These are phyloP conservation scores for Bugula neritina DNA, from an alignment of 2,888 invertebrate species.

Conservation along the genomic window DNA sequence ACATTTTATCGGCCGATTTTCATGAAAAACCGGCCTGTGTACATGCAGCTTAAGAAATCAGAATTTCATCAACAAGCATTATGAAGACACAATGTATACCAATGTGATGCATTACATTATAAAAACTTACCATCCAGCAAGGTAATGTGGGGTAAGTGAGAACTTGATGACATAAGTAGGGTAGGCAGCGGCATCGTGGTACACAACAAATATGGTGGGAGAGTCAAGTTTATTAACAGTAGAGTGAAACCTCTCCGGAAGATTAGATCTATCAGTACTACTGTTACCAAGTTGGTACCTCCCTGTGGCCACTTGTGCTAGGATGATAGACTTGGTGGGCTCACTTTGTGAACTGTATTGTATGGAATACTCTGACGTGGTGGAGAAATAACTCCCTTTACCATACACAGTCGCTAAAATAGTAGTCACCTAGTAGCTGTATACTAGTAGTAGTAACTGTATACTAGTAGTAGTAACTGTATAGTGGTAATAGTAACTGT, in stretches of 20 bases:
- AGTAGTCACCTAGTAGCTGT: too few relatives aligned
- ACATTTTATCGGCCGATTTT: too few relatives aligned
- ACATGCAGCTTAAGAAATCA: too few relatives aligned
- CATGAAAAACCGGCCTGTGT: too few relatives aligned
- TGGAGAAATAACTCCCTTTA: neutral
- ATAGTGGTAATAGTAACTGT: too few relatives aligned
- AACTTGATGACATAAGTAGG: constrained; percentile 1
- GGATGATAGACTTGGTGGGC: neutral
- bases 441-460: too few relatives aligned
- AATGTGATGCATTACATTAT: too few relatives aligned
- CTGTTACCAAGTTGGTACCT: neutral
- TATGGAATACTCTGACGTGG: neutral
- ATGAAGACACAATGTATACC: too few relatives aligned
- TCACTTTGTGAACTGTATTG: neutral
- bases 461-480: too few relatives aligned
- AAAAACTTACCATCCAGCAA: too few relatives aligned
- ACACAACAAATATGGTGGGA: neutral
- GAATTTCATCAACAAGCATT: too few relatives aligned
- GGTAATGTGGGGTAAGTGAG: too few relatives aligned
- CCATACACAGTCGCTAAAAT: constrained; percentile 8
- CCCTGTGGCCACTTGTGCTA: neutral
- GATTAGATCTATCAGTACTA: neutral
- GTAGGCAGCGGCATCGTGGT: constrained; percentile 1
- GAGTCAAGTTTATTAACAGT: neutral
- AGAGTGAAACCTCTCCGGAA: neutral